These are phyloP conservation scores for Parnassius smintheus DNA, from an alignment of 2,888 invertebrate species.

Conservation along the genomic window DNA sequence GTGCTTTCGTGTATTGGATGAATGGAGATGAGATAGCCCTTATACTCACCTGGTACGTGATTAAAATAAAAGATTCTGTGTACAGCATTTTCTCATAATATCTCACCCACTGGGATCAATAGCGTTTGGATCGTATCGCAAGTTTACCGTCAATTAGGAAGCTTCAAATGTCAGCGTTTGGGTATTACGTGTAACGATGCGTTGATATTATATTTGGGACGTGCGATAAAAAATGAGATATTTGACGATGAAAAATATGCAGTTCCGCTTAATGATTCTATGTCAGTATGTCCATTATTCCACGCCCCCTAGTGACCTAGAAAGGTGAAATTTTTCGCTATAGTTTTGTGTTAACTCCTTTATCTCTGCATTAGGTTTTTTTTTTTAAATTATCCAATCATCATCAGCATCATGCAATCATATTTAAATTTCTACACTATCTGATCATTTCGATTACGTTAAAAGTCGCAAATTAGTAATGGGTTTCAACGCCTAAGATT, in stretches of 20 bases:
- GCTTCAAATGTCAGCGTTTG: background rate
- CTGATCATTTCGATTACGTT: too few species aligned
- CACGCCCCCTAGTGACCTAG: slow-evolving; percentile 40
- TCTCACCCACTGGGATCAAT: background rate
- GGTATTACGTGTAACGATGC: background rate
- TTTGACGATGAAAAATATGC: background rate
- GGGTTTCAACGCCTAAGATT: too few species aligned
- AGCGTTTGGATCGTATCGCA: slow-evolving; percentile 4
- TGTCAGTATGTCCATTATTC: slow-evolving; percentile 22
- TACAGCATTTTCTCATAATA: background rate
- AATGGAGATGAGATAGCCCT: slow-evolving; percentile 68
- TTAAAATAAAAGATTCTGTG: background rate
- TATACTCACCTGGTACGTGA: slow-evolving; percentile 53
- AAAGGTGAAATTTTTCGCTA: slow-evolving; percentile 30
- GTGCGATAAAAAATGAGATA: background rate
- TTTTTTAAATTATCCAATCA: background rate
- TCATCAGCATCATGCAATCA: too few species aligned
- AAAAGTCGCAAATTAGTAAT: too few species aligned
- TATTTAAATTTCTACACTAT: too few species aligned
- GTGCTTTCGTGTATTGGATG: slow-evolving; percentile 46
- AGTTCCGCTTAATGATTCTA: slow-evolving; percentile 3
- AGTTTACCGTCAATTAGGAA: slow-evolving; percentile 2
- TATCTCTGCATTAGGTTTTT: too few species aligned
- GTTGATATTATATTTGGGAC: slow-evolving; percentile 2
- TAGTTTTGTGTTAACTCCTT: background rate